Conservation (phyloP, 2,113 vertebrate species). For the Trematomus loennbergii region DNA sequence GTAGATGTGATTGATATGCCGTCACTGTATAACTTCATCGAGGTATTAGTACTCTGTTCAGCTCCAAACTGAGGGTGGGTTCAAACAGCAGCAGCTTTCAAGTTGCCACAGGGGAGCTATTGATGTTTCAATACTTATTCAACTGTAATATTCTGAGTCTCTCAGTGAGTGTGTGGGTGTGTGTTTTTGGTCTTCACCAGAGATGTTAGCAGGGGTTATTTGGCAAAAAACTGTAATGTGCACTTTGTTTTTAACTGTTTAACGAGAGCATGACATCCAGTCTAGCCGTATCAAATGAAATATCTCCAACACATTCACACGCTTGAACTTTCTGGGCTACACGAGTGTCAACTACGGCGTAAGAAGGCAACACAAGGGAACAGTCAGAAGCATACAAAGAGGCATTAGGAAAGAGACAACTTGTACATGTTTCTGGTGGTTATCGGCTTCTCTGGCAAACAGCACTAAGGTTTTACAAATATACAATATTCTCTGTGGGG, state of each 20-base stretch:
- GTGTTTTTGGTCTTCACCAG: constrained; percentile 45
- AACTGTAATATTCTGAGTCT: constrained; percentile 23
- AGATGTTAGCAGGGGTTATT: constrained; percentile 60
- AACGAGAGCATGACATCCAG: constrained; percentile 23
- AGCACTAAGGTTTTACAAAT: no score
- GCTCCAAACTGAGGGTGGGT: constrained; percentile 30
- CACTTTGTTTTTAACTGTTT: constrained; percentile 40
- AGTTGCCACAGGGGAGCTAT: constrained; percentile 74
- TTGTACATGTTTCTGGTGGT: background rate
- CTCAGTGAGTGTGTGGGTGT: background rate
- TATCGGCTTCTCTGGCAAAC: background rate
- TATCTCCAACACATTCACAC: constrained; percentile 20
- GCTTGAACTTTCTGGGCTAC: background rate
- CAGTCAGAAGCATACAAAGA: no score
- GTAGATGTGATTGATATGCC: background rate
- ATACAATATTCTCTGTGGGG: no score
- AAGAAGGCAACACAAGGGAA: no score
- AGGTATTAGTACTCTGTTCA: background rate
- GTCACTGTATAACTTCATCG: background rate
- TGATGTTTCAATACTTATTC: constrained; percentile 61
- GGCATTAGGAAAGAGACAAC: background rate
- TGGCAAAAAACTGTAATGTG: constrained; percentile 52
- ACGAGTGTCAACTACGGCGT: background rate
- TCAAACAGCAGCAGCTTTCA: constrained; percentile 56
- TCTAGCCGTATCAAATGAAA: constrained; percentile 30